phyloP scores from a whole-genome alignment of 2,797 vertebrate genomes.

The Eulemur coronatus region DNA sequence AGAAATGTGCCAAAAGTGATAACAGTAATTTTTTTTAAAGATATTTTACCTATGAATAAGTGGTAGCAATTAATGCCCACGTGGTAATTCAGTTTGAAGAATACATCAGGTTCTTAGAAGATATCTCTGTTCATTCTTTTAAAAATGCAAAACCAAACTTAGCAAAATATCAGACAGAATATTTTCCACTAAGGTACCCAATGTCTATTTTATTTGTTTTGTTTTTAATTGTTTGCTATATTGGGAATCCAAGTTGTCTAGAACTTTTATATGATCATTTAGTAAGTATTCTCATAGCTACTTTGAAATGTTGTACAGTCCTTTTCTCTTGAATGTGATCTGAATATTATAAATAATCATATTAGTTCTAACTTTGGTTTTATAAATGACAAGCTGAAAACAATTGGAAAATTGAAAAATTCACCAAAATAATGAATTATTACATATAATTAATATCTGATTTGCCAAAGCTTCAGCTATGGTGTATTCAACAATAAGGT shows the following conservation, averaged over 20 bases:
- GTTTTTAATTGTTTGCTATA: neutral
- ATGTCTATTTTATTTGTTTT: neutral
- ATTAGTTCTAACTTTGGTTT: neutral
- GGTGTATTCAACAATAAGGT: neutral
- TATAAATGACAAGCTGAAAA: neutral
- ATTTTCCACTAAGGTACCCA: neutral
- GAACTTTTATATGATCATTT: neutral
- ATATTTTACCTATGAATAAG: neutral
- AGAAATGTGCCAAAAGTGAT: neutral
- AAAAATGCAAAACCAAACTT: neutral
- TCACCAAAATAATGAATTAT: neutral
- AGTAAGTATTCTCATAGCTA: neutral
- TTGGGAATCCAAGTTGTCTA: neutral
- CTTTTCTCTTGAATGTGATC: neutral
- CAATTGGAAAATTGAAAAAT: neutral
- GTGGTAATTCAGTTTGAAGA: neutral
- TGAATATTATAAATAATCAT: neutral
- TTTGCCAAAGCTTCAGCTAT: neutral
- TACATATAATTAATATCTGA: neutral
- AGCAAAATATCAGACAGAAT: neutral
- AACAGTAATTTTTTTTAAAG: neutral
- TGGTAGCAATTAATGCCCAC: neutral
- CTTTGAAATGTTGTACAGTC: neutral
- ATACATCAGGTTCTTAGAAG: neutral
- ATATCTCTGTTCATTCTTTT: neutral